Conservation (phyloP, 2,113 vertebrate species). For the Mormyrus iriodes region DNA sequence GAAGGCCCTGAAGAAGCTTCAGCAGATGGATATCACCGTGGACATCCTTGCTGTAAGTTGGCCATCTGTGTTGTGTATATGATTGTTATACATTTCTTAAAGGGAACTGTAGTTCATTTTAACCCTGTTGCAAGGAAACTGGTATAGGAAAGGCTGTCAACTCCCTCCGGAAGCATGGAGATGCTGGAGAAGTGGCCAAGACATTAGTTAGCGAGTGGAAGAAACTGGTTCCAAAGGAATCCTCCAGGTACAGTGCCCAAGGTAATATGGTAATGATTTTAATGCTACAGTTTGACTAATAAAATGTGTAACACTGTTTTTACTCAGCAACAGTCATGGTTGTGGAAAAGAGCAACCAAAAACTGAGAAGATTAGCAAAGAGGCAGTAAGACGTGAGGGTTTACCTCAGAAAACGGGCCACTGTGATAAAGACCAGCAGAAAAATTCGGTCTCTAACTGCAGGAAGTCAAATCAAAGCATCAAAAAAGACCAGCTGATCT, state of each 20-base stretch:
- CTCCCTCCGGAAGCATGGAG: conserved; percentile 62
- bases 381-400: not conserved
- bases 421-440: conserved; percentile 11
- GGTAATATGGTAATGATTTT: not conserved
- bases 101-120: not conserved
- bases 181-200: conserved; percentile 68
- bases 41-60: conserved; percentile 75
- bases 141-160: conserved; percentile 73
- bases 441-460: conserved; percentile 11
- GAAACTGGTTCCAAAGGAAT: conserved; percentile 57
- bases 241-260: conserved; percentile 48
- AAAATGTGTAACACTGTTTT: not conserved
- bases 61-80: not conserved
- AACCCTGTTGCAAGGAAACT: conserved; percentile 61
- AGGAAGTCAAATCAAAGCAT: conserved; percentile 22
- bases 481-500: conserved; percentile 30
- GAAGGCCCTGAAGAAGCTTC: conserved; percentile 65
- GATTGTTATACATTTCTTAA: not conserved
- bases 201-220: conserved; percentile 66
- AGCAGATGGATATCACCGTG: conserved; percentile 69
- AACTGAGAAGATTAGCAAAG: conserved; percentile 18
- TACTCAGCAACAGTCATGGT: conserved; percentile 22
- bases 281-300: not conserved
- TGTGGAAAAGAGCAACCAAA: conserved; percentile 18
- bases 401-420: conserved; percentile 27